A percentile compares a stretch with the other conserved stretches of the same genome.
Conservation (phyloP, 2,888 invertebrate genomes). For the Reticulitermes lucifugus region DNA sequence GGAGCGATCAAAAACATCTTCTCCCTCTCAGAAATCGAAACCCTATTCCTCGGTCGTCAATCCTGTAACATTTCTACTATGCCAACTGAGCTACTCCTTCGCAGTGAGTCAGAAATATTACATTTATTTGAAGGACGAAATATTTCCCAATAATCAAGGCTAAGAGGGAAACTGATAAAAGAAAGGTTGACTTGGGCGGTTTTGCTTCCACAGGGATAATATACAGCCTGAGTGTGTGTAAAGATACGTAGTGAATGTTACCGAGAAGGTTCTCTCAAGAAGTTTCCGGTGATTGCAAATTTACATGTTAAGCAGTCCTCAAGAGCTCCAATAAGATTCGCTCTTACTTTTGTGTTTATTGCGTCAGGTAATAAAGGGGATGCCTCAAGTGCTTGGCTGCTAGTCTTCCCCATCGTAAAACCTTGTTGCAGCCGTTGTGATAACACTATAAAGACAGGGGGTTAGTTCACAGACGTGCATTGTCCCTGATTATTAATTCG, state of each 20-base stretch:
- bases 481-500: conserved; percentile 16
- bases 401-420: neutral
- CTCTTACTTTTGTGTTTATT: conserved; percentile 19
- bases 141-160: too few species aligned
- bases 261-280: neutral
- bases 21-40: too few species aligned
- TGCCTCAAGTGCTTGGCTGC: neutral
- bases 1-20: too few species aligned
- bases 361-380: conserved; percentile 22
- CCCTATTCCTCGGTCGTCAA: too few species aligned
- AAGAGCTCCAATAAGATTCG: neutral
- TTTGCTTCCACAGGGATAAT: neutral
- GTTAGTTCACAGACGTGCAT: conserved; percentile 2
- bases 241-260: neutral
- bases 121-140: too few species aligned
- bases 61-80: too few species aligned
- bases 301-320: conserved; percentile 19
- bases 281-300: conserved; percentile 6
- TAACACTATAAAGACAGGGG: neutral
- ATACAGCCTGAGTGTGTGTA: neutral
- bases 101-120: too few species aligned
- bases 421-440: neutral
- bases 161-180: too few species aligned
- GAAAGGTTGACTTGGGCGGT: neutral
- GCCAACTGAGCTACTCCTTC: too few species aligned